Percentiles rank a stretch among this genome's conserved stretches.
Conservation (phyloP, 2,888 invertebrate species). For the Lamproptera curius region DNA sequence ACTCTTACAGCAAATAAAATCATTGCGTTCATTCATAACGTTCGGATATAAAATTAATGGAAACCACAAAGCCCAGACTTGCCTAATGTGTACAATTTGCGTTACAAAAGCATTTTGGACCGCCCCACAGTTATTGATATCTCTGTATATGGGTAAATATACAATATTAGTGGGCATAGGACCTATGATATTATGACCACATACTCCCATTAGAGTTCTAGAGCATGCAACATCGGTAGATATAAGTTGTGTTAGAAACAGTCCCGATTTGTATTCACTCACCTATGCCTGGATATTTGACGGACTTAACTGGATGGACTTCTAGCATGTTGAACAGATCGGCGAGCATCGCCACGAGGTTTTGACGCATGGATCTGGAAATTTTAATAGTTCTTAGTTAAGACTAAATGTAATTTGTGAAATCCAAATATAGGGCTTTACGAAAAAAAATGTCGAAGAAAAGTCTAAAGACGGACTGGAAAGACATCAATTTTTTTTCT, state of each 20-base stretch:
- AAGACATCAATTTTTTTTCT: no score
- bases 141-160: slow-evolving; percentile 29
- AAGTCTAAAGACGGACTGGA: no score
- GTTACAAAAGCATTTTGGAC: slow-evolving; percentile 45
- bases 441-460: no score
- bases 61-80: slow-evolving; percentile 19
- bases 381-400: slow-evolving; percentile 13
- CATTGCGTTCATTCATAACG: slow-evolving; percentile 21
- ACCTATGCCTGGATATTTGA: slow-evolving; percentile 87
- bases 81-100: slow-evolving; percentile 24
- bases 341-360: slow-evolving; percentile 93
- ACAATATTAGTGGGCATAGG: slow-evolving; percentile 54
- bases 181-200: slow-evolving; percentile 75
- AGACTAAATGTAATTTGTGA: no score
- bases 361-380: slow-evolving; percentile 92
- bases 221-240: slow-evolving; percentile 56
- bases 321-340: slow-evolving; percentile 96
- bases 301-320: slow-evolving; percentile 93
- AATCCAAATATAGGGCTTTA: no score
- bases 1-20: slow-evolving; percentile 25
- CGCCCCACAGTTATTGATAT: slow-evolving; percentile 32
- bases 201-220: slow-evolving; percentile 70
- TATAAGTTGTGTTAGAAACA: slow-evolving; percentile 9
- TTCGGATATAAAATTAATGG: slow-evolving; percentile 16
- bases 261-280: slow-evolving; percentile 37